phyloP scores from a whole-genome alignment of 2,797 vertebrate genomes.

The Pteronotus mesoamericanus region DNA sequence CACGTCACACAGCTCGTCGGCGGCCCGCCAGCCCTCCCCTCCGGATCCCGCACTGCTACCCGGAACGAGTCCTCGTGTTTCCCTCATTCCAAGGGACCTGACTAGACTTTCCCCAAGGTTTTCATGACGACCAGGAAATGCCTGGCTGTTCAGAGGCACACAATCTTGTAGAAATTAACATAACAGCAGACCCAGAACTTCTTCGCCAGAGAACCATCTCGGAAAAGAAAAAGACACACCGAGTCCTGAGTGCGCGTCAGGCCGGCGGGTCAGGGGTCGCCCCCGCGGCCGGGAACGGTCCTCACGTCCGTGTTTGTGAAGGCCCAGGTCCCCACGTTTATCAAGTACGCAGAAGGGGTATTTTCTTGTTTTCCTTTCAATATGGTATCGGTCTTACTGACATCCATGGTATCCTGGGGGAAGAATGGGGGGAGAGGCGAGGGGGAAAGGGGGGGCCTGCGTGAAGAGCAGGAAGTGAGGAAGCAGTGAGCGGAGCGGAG shows the following conservation, averaged over 20 bases:
- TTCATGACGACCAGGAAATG: not conserved
- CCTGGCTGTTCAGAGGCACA: not conserved
- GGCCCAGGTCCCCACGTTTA: not conserved
- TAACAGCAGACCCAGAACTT: not conserved
- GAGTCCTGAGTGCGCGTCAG: not conserved
- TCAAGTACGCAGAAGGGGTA: not conserved
- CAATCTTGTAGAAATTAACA: not conserved
- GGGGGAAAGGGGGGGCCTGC: not conserved
- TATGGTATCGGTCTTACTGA: not conserved
- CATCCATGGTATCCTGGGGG: not conserved
- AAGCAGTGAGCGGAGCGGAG: not conserved
- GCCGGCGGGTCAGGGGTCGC: not conserved
- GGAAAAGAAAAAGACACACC: not conserved
- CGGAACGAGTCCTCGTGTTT: too few relatives aligned
- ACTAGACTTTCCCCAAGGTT: not conserved
- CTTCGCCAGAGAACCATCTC: not conserved
- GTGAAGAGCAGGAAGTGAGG: not conserved
- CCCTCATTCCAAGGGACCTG: not conserved
- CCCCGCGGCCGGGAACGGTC: not conserved
- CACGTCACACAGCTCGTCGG: not conserved
- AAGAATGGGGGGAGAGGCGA: not conserved
- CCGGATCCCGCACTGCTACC: too few relatives aligned
- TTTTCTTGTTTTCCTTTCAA: not conserved
- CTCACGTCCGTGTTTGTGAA: not conserved
- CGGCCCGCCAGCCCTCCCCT: too few relatives aligned